Evolutionary conservation across 2,113 vertebrate species (phyloP).

Genomic region (Mus musculus): GRCm39 chr10:50275001-50275500

Average conservation of each 20-base stretch:
- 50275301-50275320: conserved; percentile 32
- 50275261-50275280: conserved; percentile 45
- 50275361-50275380: neutral
- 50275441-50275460: neutral
- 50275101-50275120: conserved; percentile 38
- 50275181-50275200: conserved; percentile 10
- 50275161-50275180: conserved; percentile 45
- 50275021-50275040: conserved; percentile 19
- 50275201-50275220: neutral
- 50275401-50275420: conserved; percentile 32
- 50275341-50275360: conserved; percentile 27
- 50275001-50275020: neutral
- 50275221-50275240: neutral
- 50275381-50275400: neutral
- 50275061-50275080: conserved; percentile 39
- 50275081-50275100: neutral
- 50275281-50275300: conserved; percentile 24
- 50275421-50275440: conserved; percentile 20
- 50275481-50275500: conserved; percentile 33
- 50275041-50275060: conserved; percentile 38
- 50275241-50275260: conserved; percentile 20
- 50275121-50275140: conserved; percentile 11
- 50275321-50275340: neutral
- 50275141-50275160: conserved; percentile 36
- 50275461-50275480: conserved; percentile 18